Evolutionary conservation across 2,113 vertebrate genomes (phyloP), one percentile per base, ranked within the genome.

Genomic region (Cinclus mexicanus): DNA sequence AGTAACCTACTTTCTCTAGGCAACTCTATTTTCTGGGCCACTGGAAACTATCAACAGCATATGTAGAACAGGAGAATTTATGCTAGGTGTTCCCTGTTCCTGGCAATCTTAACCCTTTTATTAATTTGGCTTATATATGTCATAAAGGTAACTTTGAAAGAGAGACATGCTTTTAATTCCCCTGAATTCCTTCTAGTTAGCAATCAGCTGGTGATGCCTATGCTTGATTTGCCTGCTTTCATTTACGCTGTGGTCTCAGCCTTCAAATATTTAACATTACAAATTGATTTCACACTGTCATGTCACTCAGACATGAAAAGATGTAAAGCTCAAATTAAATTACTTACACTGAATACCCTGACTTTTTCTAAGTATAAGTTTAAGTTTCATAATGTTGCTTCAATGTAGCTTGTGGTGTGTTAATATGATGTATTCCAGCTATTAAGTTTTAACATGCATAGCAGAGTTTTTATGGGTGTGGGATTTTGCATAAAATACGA

Each of bases 361-460:
- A 70, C 39, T 95, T 83, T 65, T 83, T 41, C 78, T 84, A 52
- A n/a, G 8, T 94, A 15, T 83, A 91, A 87, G 52, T 96, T 42
- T 91, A 84, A 90, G 82, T 97, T 94, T 67, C 80, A 80, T 79
- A 94, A 91, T 90, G 59, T 91, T 96, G 60, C 93, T 97, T 97
- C 95, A 95, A 78, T 94, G 52, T 89, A 97, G 44, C 41, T 94
- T n/a, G 78, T 83, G 79, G 59, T 87, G 70, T 77, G 50, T 93
- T 96, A 97, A 96, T 96, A 96, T 94, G 93, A 97, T 97, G 80
- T 95, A 97, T 92, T 96, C 67, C 70, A 87, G 75, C 79, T 86
- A 96, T 96, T 97, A 97, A 94, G 69, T 95, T 98, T 97, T 97
- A 97, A 95, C 53, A 79, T 82, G 42, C 71, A 63, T 84, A 93